Conservation (phyloP, 2,113 vertebrate species). For the Lota lota region DNA sequence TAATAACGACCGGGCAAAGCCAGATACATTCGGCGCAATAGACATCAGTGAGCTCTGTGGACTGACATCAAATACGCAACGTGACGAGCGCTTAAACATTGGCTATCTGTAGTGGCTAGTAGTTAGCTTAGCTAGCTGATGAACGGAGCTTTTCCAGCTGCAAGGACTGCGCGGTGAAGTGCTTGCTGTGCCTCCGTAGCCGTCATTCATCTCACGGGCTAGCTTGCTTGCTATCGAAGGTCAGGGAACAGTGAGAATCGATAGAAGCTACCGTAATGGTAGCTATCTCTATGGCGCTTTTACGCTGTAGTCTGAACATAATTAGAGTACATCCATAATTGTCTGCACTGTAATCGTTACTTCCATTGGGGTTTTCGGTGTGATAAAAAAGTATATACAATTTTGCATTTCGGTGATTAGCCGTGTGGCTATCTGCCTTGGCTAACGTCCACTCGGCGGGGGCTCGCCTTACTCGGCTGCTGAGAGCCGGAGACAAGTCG, state of each 20-base stretch:
- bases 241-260: slow-evolving; percentile 32
- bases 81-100: neutral
- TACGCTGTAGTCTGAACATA: slow-evolving; percentile 13
- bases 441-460: slow-evolving; percentile 64
- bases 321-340: neutral
- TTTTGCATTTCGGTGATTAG: slow-evolving; percentile 27
- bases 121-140: slow-evolving; percentile 37
- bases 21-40: neutral
- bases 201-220: slow-evolving; percentile 16
- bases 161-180: slow-evolving; percentile 16
- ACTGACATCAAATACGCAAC: no score
- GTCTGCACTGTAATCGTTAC: no score
- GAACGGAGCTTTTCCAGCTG: slow-evolving; percentile 21
- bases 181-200: neutral
- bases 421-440: slow-evolving; percentile 37
- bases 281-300: neutral
- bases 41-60: neutral
- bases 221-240: slow-evolving; percentile 41
- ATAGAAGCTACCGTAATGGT: neutral
- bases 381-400: neutral
- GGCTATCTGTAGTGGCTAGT: slow-evolving; percentile 24
- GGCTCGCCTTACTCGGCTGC: slow-evolving; percentile 39
- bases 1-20: slow-evolving; percentile 14
- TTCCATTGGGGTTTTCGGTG: neutral
- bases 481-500: slow-evolving; percentile 34